Evolutionary conservation across 2,797 vertebrate genomes (phyloP), one percentile per base, ranked within the genome.

Genomic region (Sebastes glaucus): DNA sequence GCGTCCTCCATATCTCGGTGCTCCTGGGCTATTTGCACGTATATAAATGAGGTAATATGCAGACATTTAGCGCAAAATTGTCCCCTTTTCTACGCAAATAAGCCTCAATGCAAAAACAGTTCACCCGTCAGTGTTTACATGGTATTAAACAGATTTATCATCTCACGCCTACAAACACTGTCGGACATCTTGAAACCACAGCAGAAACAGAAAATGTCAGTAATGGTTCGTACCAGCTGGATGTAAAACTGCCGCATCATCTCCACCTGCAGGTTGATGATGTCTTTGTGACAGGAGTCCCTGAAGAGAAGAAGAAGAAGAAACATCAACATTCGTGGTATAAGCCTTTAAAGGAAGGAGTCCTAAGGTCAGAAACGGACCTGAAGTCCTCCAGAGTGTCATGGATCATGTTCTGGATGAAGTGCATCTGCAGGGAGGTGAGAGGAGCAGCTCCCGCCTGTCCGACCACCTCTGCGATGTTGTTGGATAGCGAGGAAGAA

Each of bases 241-340:
- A 99, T 95, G 91, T 98, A 99, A 90, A 99, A 99, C 90, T 99
- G 99, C 55, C 97, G 97, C 74, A 99, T 96, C 98, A 99, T 99
- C 93, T 99, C 99, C 81, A 99, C 96, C 95, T 99, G 99, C 55
- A 99, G 96, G 95, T 99, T 99, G 86, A 99, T 95, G 74, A 99
- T 96, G 90, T 99, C 99, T 87, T 96, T 94, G 91, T 99, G 98
- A 79, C 97, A 99, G 1, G 96, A 87, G 85, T 99, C 97, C 88
- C 98, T 99, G 91, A 69, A 3, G 76, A 89, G 18, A 4, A 74
- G 62, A 59, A 28, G 28, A 18, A n/a, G 28, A 18, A n/a, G 7
- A 52, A 18, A 33, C 22, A 23, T 5, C 1, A 32, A 35, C 13
- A 16, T 23, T 23, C 20, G n/a, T n/a, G 49, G 49, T 10, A 10